Conservation (phyloP, 2,113 vertebrate genomes). For the Brevimyrus niger region DNA sequence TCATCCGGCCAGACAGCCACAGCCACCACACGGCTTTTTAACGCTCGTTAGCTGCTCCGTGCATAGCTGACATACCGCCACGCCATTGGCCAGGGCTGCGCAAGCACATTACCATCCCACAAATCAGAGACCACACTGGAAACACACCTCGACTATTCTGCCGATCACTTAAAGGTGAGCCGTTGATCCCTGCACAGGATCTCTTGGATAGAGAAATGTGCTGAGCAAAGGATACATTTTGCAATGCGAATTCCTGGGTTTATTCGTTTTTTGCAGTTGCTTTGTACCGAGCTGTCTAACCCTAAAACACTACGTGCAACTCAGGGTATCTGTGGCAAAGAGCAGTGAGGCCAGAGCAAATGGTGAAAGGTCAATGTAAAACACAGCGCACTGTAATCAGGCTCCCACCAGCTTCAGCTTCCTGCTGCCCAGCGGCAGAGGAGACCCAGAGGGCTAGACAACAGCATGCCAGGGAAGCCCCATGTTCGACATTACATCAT, state of each 20-base stretch:
- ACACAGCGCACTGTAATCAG: neutral
- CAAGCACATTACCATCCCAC: neutral
- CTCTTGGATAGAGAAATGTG: neutral
- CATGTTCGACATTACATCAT: neutral
- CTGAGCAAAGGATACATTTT: neutral
- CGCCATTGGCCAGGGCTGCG: neutral
- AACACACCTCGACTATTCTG: neutral
- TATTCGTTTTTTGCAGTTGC: neutral
- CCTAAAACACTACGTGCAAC: neutral
- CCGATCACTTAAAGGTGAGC: neutral
- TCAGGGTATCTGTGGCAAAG: neutral
- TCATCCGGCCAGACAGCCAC: neutral
- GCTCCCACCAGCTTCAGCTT: neutral
- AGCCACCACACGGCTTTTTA: neutral
- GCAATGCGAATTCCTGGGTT: neutral
- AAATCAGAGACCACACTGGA: neutral
- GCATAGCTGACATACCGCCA: neutral
- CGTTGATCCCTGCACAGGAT: neutral
- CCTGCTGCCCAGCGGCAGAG: neutral
- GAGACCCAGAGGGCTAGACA: neutral
- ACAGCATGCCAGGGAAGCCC: neutral
- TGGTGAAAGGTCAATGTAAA: neutral
- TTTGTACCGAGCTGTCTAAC: neutral
- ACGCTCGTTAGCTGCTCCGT: neutral
- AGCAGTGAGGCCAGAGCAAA: neutral